phyloP scores from a whole-genome alignment of 2,113 vertebrate species.

The Anolis sagrei region DNA sequence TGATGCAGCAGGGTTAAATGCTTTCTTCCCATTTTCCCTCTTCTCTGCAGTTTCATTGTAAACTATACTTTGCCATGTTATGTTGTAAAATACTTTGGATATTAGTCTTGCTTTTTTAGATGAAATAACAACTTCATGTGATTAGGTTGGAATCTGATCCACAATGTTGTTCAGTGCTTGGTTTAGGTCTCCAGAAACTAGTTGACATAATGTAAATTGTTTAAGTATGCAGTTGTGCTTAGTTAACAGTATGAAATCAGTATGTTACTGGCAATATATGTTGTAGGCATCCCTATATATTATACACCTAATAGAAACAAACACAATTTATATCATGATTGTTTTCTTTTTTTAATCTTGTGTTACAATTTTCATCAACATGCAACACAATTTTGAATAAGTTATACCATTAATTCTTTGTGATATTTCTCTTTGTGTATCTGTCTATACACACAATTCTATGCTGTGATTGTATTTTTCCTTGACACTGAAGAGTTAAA shows the following conservation, averaged over 20 bases:
- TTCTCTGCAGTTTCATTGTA: not conserved
- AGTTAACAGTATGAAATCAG: conserved; percentile 46
- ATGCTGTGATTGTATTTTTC: not conserved
- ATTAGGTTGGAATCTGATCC: not conserved
- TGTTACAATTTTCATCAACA: too few species aligned
- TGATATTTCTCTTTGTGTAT: not conserved
- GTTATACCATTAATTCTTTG: not conserved
- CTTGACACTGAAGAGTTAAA: not conserved
- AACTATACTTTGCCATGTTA: conserved; percentile 1
- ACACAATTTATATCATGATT: too few species aligned
- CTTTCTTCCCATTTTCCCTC: not conserved
- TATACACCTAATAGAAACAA: too few species aligned
- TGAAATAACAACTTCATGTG: conserved; percentile 18
- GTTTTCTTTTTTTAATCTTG: too few species aligned
- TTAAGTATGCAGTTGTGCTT: not conserved
- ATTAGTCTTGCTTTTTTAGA: conserved; percentile 7
- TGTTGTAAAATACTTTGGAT: not conserved
- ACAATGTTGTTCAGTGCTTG: not conserved
- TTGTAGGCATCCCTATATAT: conserved; percentile 66
- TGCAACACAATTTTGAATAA: too few species aligned
- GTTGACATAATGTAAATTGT: not conserved
- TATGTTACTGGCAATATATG: conserved; percentile 63
- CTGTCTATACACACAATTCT: not conserved
- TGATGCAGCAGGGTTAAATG: not conserved
- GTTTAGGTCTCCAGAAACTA: not conserved